phyloP scores from a whole-genome alignment of 2,888 invertebrate genomes.

The Atethmia centrago region DNA sequence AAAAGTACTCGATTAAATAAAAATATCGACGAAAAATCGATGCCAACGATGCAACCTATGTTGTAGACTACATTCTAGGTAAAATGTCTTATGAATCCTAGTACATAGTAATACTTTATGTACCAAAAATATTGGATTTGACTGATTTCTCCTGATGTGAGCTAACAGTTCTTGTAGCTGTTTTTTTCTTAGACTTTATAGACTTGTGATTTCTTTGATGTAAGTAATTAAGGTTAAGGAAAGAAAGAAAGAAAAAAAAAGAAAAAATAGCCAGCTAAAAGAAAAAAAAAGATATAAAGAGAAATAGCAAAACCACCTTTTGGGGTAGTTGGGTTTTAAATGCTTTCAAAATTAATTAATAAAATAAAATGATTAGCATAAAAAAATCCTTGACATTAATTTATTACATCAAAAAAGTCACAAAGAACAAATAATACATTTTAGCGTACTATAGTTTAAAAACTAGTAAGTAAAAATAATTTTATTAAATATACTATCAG shows the following conservation, averaged over 20 bases:
- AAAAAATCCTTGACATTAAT: neutral
- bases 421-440: constrained; percentile 29
- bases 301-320: neutral
- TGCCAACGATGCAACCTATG: constrained; percentile 35
- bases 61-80: constrained; percentile 65
- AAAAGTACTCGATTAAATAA: neutral
- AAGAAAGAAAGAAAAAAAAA: neutral
- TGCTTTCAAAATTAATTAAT: neutral
- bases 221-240: neutral
- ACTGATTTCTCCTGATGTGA: constrained; percentile 66
- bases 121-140: constrained; percentile 64
- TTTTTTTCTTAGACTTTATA: constrained; percentile 52
- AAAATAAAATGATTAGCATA: neutral
- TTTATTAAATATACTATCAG: constrained; percentile 59
- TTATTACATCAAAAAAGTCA: constrained; percentile 32
- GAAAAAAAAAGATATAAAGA: neutral
- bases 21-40: constrained; percentile 23
- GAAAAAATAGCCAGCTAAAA: neutral
- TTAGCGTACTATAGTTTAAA: constrained; percentile 53
- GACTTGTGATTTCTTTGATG: constrained; percentile 36
- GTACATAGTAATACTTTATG: constrained; percentile 60
- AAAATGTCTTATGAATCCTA: constrained; percentile 77
- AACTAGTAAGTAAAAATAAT: constrained; percentile 49
- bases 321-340: neutral
- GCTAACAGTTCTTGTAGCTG: constrained; percentile 45